A percentile compares a stretch with the other conserved stretches of the same genome.
Conservation (phyloP, 2,888 invertebrate species). For the Zaprionus bogoriensis region DNA sequence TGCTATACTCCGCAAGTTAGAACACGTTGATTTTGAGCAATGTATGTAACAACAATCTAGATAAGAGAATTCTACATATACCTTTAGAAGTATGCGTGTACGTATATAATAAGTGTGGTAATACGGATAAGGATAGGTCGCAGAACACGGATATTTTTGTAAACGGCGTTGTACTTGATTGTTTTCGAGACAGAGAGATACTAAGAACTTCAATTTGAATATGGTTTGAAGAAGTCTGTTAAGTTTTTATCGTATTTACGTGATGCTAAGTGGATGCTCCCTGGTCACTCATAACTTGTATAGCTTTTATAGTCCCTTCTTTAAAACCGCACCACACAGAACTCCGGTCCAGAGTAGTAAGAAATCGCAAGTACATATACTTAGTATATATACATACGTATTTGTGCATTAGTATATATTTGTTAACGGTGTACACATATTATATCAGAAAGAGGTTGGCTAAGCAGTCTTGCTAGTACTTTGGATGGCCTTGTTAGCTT, state of each 20-base stretch:
- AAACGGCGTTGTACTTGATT: constrained; percentile 16
- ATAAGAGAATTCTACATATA: constrained; percentile 22
- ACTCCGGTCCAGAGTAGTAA: constrained; percentile 43
- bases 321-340: constrained; percentile 13
- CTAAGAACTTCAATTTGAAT: neutral
- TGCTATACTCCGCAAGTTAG: constrained; percentile 52
- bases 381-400: neutral
- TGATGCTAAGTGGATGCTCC: constrained; percentile 2
- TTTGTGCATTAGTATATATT: neutral
- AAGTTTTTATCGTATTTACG: constrained; percentile 12
- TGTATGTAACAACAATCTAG: constrained; percentile 34
- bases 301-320: neutral
- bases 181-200: neutral
- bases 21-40: constrained; percentile 45
- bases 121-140: constrained; percentile 11
- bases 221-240: constrained; percentile 14
- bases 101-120: constrained; percentile 19
- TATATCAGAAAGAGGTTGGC: neutral
- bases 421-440: constrained; percentile 29
- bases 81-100: constrained; percentile 7
- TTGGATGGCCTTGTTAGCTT: constrained; percentile 17
- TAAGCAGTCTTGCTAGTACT: neutral
- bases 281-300: neutral
- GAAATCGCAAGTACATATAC: constrained; percentile 14
- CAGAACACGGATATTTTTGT: constrained; percentile 46